Conservation (phyloP, 2,888 invertebrate genomes). For the Ormyrus nitidulus region DNA sequence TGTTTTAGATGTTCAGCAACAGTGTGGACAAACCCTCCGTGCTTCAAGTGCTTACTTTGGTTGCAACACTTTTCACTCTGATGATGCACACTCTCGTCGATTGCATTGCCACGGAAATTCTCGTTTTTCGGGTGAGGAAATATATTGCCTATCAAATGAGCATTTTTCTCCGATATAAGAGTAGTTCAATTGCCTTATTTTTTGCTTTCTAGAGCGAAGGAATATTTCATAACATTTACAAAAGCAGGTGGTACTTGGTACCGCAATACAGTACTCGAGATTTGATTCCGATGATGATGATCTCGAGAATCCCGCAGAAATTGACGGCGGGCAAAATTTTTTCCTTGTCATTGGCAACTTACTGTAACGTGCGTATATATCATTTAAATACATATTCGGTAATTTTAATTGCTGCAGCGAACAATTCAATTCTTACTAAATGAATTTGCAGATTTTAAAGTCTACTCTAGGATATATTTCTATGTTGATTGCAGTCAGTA, state of each 20-base stretch:
- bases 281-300: conserved; percentile 28
- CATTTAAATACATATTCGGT: too few relatives aligned
- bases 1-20: neutral
- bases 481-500: neutral
- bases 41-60: neutral
- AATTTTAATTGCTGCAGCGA: too few relatives aligned
- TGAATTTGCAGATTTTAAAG: conserved; percentile 1
- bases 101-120: conserved; percentile 4
- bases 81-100: conserved; percentile 7
- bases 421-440: too few relatives aligned
- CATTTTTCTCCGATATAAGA: neutral
- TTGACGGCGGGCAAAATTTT: conserved; percentile 31
- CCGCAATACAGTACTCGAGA: neutral
- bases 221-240: conserved; percentile 27
- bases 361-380: conserved; percentile 18
- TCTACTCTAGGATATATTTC: conserved; percentile 5
- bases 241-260: conserved; percentile 10
- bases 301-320: conserved; percentile 1
- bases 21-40: neutral
- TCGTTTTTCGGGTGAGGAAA: neutral
- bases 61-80: neutral
- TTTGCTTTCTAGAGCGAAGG: conserved; percentile 18
- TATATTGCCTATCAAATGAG: neutral
- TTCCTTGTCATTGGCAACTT: conserved; percentile 20
- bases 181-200: neutral